A percentile compares a stretch with the other conserved stretches of the same genome.
Evolutionary conservation across 2,113 vertebrate species (phyloP).

Genomic region (Dicentrarchus labrax): DNA sequence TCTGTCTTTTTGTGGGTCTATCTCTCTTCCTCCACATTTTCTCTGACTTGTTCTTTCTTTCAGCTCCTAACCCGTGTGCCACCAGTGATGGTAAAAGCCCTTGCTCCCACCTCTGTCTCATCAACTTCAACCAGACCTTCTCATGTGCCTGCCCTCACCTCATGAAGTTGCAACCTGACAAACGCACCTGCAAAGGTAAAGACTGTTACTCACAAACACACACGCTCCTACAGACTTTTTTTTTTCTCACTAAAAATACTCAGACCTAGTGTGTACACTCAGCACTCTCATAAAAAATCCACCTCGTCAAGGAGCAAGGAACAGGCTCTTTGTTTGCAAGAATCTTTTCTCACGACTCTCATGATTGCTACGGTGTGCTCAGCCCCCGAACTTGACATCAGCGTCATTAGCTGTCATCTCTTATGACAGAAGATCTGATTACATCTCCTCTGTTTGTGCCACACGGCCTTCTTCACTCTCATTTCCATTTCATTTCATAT

Average conservation of each 20-base stretch:
- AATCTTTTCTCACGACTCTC: conserved; percentile 15
- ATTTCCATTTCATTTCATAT: conserved; percentile 36
- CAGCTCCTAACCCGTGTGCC: conserved; percentile 95
- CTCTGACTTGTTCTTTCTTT: conserved; percentile 15
- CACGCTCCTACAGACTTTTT: neutral
- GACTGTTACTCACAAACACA: neutral
- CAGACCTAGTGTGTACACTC: neutral
- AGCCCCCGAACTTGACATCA: neutral
- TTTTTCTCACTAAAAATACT: neutral
- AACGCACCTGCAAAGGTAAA: conserved; percentile 92
- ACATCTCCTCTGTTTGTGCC: conserved; percentile 15
- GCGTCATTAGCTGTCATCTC: conserved; percentile 26
- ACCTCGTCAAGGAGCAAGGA: neutral
- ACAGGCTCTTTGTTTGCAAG: conserved; percentile 1
- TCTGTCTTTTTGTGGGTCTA: neutral
- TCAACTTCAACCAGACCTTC: conserved; percentile 95
- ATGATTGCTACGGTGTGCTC: neutral
- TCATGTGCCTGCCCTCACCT: conserved; percentile 97
- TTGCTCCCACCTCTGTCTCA: conserved; percentile 96
- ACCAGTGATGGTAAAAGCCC: conserved; percentile 89
- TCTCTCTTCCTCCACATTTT: neutral
- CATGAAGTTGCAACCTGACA: conserved; percentile 95
- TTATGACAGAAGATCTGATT: conserved; percentile 30
- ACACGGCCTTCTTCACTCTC: conserved; percentile 2
- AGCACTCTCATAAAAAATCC: neutral